Conservation (phyloP, 2,797 vertebrate species). For the Lindbergichthys nudifrons region DNA sequence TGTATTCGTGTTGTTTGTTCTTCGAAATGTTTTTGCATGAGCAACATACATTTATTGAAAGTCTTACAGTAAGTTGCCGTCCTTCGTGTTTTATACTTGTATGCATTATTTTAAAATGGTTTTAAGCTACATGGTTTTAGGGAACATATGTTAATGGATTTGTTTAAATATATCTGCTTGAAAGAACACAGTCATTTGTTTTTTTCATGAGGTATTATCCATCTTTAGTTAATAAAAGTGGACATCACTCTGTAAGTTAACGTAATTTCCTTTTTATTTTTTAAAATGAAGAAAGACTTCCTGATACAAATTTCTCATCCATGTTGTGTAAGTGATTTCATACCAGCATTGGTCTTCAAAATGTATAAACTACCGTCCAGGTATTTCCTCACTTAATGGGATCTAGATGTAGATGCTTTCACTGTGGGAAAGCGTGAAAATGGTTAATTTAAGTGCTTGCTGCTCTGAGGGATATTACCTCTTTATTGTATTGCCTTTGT, state of each 20-base stretch:
- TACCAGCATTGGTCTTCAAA: background rate
- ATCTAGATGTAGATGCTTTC: constrained; percentile 25
- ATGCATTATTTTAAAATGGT: background rate
- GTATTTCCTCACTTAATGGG: constrained; percentile 56
- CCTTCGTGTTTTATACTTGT: background rate
- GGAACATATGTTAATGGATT: background rate
- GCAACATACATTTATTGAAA: background rate
- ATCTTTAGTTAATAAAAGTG: background rate
- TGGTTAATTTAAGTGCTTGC: constrained; percentile 54
- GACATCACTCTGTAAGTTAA: background rate
- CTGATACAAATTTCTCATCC: background rate
- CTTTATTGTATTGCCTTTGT: constrained; percentile 74
- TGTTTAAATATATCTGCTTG: background rate
- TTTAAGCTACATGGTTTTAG: background rate
- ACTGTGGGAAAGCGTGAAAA: constrained; percentile 46
- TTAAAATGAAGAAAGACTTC: background rate
- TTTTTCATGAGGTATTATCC: constrained; percentile 18
- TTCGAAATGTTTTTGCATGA: background rate
- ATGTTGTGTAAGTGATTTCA: constrained; percentile 22
- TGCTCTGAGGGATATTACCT: constrained; percentile 56
- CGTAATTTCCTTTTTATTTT: constrained; percentile 11
- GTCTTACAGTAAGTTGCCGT: background rate
- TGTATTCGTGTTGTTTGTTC: background rate
- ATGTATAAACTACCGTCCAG: constrained; percentile 8
- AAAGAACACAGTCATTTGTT: background rate